These are phyloP conservation scores for Pissodes strobi DNA, from an alignment of 1,140 invertebrate species.

Conservation along the genomic window DNA sequence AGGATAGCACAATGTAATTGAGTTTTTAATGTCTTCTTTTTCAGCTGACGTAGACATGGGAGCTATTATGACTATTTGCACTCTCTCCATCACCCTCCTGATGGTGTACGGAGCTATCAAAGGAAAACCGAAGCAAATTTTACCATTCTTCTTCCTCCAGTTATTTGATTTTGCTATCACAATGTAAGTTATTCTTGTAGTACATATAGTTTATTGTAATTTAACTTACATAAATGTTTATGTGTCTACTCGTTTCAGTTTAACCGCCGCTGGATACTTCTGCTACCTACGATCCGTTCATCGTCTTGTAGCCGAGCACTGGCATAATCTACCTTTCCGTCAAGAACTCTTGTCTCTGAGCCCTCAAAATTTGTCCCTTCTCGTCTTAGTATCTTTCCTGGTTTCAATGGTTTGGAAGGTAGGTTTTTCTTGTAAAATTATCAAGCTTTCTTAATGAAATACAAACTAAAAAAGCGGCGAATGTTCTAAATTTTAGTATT, in stretches of 20 bases:
- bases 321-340: conserved; percentile 71
- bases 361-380: conserved; percentile 68
- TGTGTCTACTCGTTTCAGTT: conserved; percentile 56
- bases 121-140: conserved; percentile 77
- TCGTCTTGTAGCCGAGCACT: conserved; percentile 69
- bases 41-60: conserved; percentile 79
- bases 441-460: not conserved
- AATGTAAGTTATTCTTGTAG: conserved; percentile 69
- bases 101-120: conserved; percentile 82
- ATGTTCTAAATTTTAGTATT: no score
- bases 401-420: conserved; percentile 77
- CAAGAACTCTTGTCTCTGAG: conserved; percentile 72
- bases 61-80: conserved; percentile 76
- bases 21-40: no score
- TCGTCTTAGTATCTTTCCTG: conserved; percentile 73
- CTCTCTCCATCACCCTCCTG: conserved; percentile 76
- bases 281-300: conserved; percentile 81
- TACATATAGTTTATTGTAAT: not conserved
- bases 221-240: not conserved
- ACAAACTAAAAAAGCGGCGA: not conserved
- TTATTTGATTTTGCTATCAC: conserved; percentile 87
- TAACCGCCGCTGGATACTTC: conserved; percentile 82
- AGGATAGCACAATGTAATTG: not conserved
- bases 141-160: conserved; percentile 88
- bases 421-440: conserved; percentile 30